Evolutionary conservation across 2,797 vertebrate genomes (phyloP), one percentile per base, ranked within the genome.

Genomic region (Argya squamiceps): DNA sequence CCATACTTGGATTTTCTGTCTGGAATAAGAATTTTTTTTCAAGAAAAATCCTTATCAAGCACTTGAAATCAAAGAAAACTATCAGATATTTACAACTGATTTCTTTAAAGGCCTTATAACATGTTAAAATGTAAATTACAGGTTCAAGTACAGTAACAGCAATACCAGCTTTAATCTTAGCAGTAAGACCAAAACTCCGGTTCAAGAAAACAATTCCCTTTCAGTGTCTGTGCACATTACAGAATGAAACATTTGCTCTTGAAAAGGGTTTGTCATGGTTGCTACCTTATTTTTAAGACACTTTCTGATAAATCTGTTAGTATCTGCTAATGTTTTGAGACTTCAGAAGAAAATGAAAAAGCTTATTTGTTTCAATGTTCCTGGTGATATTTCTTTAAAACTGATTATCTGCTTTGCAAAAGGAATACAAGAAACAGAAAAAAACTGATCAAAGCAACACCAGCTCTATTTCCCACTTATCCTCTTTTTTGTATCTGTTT

Each of bases 1-100:
- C 99, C 96, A 98, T 97, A 95, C 98, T 98, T 95, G 99, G 99
- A 97, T 99, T 99, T 99, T 99, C 99, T 97, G 99, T 99, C 99
- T 99, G 98, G 94, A 98, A 98, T 88, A 96, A 97, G 94, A 97
- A 47, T n/a, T 23, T 77, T 91, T 97, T 97, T 96, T 89, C 34
- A 97, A 94, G 20, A 96, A 73, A 90, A 58, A 79, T 68, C 30
- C 68, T n/a, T 53, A 95, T 88, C 50, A 80, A 92, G 84, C n/a
- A 62, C 23, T 79, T 89, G 39, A 67, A 91, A 82, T 84, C 56
- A 77, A 71, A 85, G 26, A 93, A 95, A 80, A 73, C 20, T 26
- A 92, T 22, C 64, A 76, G 44, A 89, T 41, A 95, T 63, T 46
- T 81, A 59, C 37, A 41, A 17, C 0, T 9, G 24, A 32, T 58